Conservation (phyloP, 2,888 invertebrate species). For the Macroteleia sp. region DNA sequence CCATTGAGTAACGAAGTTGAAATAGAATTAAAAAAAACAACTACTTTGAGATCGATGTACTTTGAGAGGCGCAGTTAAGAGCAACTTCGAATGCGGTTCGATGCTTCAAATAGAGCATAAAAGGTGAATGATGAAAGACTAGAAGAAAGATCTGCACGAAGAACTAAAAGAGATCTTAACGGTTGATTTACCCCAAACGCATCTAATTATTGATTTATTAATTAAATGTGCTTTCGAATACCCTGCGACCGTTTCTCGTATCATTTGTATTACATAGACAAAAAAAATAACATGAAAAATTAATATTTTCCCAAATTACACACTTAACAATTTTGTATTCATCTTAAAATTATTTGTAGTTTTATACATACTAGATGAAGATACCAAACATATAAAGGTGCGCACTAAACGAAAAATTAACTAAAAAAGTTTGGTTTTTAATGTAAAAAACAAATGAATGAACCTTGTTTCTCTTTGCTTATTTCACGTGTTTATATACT, state of each 20-base stretch:
- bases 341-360: too few relatives aligned
- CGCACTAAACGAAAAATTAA: too few relatives aligned
- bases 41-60: slow-evolving; percentile 67
- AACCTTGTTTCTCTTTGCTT: too few relatives aligned
- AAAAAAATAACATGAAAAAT: too few relatives aligned
- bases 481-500: too few relatives aligned
- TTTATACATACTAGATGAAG: too few relatives aligned
- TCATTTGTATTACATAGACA: too few relatives aligned
- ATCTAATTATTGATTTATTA: slow-evolving; percentile 56
- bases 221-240: slow-evolving; percentile 42
- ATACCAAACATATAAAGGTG: too few relatives aligned
- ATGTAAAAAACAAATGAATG: too few relatives aligned
- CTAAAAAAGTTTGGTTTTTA: too few relatives aligned
- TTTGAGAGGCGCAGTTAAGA: slow-evolving; percentile 57
- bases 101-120: slow-evolving; percentile 64
- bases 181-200: slow-evolving; percentile 67
- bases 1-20: slow-evolving; percentile 37
- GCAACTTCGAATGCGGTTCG: slow-evolving; percentile 55
- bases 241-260: background rate
- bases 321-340: too few relatives aligned
- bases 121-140: slow-evolving; percentile 55
- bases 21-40: slow-evolving; percentile 28
- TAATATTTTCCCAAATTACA: too few relatives aligned
- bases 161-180: slow-evolving; percentile 58
- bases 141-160: slow-evolving; percentile 49